Evolutionary conservation across 2,888 invertebrate genomes (phyloP).

Genomic region (Noctuana brunneofusca): DNA sequence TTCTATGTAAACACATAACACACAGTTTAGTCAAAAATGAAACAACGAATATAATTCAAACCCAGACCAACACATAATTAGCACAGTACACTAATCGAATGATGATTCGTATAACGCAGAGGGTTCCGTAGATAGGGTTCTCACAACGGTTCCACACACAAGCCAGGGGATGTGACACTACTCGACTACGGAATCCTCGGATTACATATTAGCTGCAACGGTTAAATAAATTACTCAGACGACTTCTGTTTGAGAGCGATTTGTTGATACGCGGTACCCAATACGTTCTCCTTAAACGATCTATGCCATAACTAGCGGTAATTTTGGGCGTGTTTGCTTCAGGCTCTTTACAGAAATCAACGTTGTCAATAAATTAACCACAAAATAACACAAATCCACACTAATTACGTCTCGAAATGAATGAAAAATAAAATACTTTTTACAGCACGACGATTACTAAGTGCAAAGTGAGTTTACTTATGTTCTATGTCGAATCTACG

Average conservation of each 20-base stretch:
- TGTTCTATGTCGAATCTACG: constrained; percentile 71
- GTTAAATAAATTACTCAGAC: constrained; percentile 39
- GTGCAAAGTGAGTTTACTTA: constrained; percentile 74
- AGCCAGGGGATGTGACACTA: constrained; percentile 44
- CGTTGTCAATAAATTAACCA: constrained; percentile 66
- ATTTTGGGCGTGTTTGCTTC: constrained; percentile 52
- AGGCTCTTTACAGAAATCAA: constrained; percentile 74
- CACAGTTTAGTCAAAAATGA: constrained; percentile 80
- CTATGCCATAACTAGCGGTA: constrained; percentile 42
- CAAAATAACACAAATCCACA: constrained; percentile 77
- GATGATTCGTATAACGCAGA: constrained; percentile 63
- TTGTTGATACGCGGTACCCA: constrained; percentile 54
- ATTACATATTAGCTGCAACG: constrained; percentile 52
- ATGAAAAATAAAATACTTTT: constrained; percentile 76
- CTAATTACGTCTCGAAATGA: constrained; percentile 76
- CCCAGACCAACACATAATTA: constrained; percentile 81
- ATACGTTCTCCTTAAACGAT: constrained; percentile 40
- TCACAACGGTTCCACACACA: constrained; percentile 38
- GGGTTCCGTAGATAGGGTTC: constrained; percentile 66
- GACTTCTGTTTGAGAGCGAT: constrained; percentile 66
- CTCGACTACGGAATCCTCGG: constrained; percentile 69
- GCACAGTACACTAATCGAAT: constrained; percentile 81
- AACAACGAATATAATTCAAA: constrained; percentile 82
- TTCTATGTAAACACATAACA: constrained; percentile 78
- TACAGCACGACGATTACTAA: constrained; percentile 82